These are phyloP conservation scores for Apis florea DNA, from an alignment of 1,140 invertebrate species.

Conservation along the genomic window DNA sequence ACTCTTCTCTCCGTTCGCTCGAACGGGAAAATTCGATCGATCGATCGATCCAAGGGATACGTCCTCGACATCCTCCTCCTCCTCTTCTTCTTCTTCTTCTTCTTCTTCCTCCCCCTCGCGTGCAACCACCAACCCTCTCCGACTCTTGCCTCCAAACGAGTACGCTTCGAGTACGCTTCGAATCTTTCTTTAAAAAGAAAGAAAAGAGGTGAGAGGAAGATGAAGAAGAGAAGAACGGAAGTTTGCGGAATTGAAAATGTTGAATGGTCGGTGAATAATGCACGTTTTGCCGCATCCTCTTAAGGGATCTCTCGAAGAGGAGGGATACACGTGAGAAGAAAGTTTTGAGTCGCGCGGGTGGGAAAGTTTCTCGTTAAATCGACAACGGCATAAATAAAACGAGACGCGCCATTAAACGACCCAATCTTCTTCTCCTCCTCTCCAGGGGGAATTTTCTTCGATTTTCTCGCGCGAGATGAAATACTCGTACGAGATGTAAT, in stretches of 20 bases:
- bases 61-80: conserved; percentile 2
- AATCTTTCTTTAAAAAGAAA: no score
- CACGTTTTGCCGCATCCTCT: background rate
- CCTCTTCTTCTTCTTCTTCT: conserved; percentile 1
- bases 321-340: background rate
- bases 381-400: conserved; percentile 25
- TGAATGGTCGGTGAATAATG: background rate
- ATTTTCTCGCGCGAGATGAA: background rate
- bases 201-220: no score
- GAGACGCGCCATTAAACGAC: conserved; percentile 17
- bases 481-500: no score
- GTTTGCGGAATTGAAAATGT: background rate
- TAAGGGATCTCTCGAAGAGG: background rate
- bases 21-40: conserved; percentile 28
- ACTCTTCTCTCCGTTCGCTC: conserved; percentile 20
- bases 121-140: no score
- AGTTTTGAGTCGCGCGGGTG: conserved; percentile 24
- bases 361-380: conserved; percentile 41
- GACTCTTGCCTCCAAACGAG: no score
- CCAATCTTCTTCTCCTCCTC: conserved; percentile 4
- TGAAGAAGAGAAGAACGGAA: background rate
- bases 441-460: background rate
- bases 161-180: no score
- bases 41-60: conserved; percentile 4
- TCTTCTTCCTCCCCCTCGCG: background rate